Evolutionary conservation across 1,140 invertebrate genomes (phyloP).

Genomic region (Danaus plexippus): DNA sequence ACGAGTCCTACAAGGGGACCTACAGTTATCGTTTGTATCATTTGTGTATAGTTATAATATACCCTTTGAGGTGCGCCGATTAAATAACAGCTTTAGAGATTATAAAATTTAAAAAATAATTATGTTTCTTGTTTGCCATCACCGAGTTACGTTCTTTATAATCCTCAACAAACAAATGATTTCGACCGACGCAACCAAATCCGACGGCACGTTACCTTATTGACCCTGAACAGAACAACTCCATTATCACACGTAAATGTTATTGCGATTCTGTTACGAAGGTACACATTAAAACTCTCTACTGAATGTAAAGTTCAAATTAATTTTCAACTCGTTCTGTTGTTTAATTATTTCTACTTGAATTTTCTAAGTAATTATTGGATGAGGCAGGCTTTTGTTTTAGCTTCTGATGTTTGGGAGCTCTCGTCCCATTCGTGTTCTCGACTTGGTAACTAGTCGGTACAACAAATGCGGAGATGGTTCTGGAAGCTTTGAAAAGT

Average conservation of each 20-base stretch:
- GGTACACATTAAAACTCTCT: constrained; percentile 25
- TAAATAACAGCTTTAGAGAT: too few species aligned
- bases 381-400: constrained; percentile 5
- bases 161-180: too few species aligned
- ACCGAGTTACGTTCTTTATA: too few species aligned
- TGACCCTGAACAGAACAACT: constrained; percentile 21
- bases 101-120: too few species aligned
- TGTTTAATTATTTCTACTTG: constrained; percentile 37
- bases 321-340: constrained; percentile 44
- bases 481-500: too few species aligned
- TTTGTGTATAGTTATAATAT: too few species aligned
- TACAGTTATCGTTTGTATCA: too few species aligned
- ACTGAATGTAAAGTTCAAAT: constrained; percentile 35
- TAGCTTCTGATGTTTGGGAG: constrained; percentile 7
- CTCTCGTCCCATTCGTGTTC: constrained; percentile 7
- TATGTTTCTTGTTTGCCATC: too few species aligned
- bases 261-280: constrained; percentile 19
- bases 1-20: too few species aligned
- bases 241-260: constrained; percentile 12
- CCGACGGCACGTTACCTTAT: constrained; percentile 6
- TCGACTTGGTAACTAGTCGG: constrained; percentile 8
- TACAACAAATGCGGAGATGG: too few species aligned
- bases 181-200: too few species aligned
- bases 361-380: constrained; percentile 18
- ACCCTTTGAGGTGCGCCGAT: too few species aligned